A percentile compares a stretch with the other conserved stretches of the same genome.
phyloP scores from a whole-genome alignment of 64 coral and sea anemone genomes.

The Montipora cactus region DNA sequence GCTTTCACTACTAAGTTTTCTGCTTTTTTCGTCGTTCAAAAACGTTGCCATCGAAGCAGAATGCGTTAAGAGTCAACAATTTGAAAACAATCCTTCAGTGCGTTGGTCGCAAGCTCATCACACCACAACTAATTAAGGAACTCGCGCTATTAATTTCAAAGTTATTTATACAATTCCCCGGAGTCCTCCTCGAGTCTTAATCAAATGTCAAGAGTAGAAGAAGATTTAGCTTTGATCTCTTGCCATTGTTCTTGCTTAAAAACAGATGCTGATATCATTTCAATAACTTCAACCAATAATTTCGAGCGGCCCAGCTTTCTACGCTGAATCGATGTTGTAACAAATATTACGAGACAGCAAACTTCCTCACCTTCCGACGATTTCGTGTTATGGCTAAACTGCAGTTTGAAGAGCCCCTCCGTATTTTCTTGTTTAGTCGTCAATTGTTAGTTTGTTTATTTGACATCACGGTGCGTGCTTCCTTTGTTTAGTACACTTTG shows the following conservation, averaged over 20 bases:
- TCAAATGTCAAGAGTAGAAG: background rate
- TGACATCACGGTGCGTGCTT: no score
- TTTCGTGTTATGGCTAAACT: no score
- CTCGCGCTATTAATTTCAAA: background rate
- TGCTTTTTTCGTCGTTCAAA: background rate
- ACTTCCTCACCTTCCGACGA: no score
- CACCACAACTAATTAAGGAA: background rate
- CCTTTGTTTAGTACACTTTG: no score
- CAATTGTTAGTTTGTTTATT: no score
- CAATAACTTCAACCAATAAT: background rate
- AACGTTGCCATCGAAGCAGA: slow-evolving; percentile 5
- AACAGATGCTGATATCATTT: background rate
- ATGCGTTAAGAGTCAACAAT: background rate
- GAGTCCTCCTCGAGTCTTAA: background rate
- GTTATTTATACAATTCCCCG: background rate
- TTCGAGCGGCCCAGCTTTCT: background rate
- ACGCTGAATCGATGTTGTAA: background rate
- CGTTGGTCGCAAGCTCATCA: background rate
- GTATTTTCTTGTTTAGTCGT: no score
- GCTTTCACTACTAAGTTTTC: no score
- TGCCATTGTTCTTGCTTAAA: background rate
- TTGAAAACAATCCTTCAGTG: background rate
- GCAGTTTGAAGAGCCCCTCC: no score
- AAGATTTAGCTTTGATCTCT: background rate
- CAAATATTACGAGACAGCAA: no score